Conservation (phyloP, 92 coral and sea anemone genomes). For the Bergia puertoricense region DNA sequence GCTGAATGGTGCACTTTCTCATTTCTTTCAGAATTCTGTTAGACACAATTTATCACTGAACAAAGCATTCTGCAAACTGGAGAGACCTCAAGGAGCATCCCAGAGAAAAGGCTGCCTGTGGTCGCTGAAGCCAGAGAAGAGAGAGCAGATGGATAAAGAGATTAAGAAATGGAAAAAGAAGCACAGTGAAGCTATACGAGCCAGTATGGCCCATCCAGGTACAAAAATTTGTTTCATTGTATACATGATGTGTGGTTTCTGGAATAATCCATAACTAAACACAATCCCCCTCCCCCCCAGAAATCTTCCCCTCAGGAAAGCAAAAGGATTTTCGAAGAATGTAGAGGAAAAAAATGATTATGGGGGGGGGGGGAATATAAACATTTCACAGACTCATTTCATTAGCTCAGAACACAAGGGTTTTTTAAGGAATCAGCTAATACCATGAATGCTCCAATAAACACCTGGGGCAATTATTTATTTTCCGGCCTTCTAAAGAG, state of each 20-base stretch:
- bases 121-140: constrained; percentile 95
- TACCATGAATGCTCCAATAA: no score
- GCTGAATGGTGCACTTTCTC: not conserved
- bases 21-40: constrained; percentile 82
- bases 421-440: no score
- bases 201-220: constrained; percentile 99
- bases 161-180: constrained; percentile 98
- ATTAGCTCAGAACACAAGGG: no score
- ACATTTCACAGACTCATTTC: no score
- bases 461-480: no score
- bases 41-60: constrained; percentile 94
- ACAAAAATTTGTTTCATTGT: not conserved
- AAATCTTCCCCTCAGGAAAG: not conserved
- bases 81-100: constrained; percentile 98
- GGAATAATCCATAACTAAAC: not conserved
- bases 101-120: constrained; percentile 98
- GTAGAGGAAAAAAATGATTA: no score
- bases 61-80: constrained; percentile 98
- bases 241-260: not conserved
- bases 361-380: no score
- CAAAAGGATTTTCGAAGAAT: no score
- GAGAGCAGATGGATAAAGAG: constrained; percentile 97
- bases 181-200: constrained; percentile 95
- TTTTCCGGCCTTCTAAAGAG: no score
- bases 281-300: not conserved